Base-by-base conservation (phyloP, 2,888 invertebrate genomes). In the Nomada ferruginata region DNA sequence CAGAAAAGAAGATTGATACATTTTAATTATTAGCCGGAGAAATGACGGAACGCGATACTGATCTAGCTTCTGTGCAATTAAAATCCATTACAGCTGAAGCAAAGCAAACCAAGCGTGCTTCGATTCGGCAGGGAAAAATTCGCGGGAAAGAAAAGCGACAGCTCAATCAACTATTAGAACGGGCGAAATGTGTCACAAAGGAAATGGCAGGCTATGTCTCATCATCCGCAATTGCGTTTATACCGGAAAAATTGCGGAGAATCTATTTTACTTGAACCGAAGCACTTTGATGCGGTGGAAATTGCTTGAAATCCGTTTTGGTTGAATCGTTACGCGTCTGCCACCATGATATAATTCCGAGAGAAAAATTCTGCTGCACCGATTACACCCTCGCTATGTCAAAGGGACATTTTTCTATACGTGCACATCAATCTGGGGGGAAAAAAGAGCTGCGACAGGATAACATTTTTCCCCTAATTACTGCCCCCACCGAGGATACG, bases 271-370 rank as follows among this genome's bases (percentile, higher is more conserved):
- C 71, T 72, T 61, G 71, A 80, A 76, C 71, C 71, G 81, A 63
- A 71, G 76, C 76, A 82, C 82, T 82, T 82, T 80, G 82, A 80
- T 80, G 81, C 53, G 71, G 71, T 76, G 81, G 47, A 82, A 82
- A 82, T 80, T 82, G 81, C 82, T 82, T 79, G 70, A 82, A 82
- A 82, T 82, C 80, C 80, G 61, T 75, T 84, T 84, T 80, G 55
- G 80, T 70, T 57, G 72, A 73, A 81, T 69, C 71, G 77, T 59
- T 50, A 36, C 61, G 53, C 66, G 57, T 52, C 80, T 70, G 71
- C 50, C 52, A 73, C 74, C 60, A 69, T 36, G 64, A 79, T 79
- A 74, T 70, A 80, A 83, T 69, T 70, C 73, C 47, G 42, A 29
- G 65, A 44, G 52, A 44, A 64, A 83, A 79, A 79, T 83, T 84